Percentiles rank a stretch among this genome's conserved stretches.
These are phyloP conservation scores for Nasalis larvatus DNA, from an alignment of 2,113 vertebrate genomes.

Conservation along the genomic window DNA sequence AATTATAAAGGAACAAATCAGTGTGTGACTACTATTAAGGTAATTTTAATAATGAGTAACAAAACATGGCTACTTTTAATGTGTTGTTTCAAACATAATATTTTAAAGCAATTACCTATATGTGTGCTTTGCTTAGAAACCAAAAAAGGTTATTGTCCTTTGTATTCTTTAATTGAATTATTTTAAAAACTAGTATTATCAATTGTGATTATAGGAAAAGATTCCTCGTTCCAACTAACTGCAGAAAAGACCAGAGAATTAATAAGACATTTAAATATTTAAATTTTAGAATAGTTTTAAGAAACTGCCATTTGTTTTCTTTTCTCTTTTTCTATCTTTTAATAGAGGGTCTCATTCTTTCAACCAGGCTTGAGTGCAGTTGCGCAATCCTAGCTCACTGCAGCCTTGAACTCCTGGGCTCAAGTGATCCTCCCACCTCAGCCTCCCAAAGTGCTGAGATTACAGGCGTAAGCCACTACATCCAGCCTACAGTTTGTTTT, in stretches of 20 bases:
- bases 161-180: background rate
- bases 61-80: background rate
- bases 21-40: constrained; percentile 4
- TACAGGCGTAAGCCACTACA: too few relatives aligned
- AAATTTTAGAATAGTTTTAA: background rate
- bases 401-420: too few relatives aligned
- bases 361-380: too few relatives aligned
- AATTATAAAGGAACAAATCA: background rate
- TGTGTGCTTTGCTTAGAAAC: constrained; percentile 26
- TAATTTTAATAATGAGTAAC: constrained; percentile 19
- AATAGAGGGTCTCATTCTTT: too few relatives aligned
- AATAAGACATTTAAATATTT: constrained; percentile 48
- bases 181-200: constrained; percentile 1
- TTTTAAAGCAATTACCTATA: constrained; percentile 44
- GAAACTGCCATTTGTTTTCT: background rate
- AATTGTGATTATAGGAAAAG: constrained; percentile 8
- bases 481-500: background rate
- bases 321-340: too few relatives aligned
- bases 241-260: constrained; percentile 4
- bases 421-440: too few relatives aligned
- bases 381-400: too few relatives aligned
- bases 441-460: too few relatives aligned
- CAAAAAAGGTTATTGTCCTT: background rate
- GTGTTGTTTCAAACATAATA: background rate
- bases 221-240: background rate